Conservation (phyloP, 2,797 vertebrate genomes). For the Eleutherodactylus coqui region DNA sequence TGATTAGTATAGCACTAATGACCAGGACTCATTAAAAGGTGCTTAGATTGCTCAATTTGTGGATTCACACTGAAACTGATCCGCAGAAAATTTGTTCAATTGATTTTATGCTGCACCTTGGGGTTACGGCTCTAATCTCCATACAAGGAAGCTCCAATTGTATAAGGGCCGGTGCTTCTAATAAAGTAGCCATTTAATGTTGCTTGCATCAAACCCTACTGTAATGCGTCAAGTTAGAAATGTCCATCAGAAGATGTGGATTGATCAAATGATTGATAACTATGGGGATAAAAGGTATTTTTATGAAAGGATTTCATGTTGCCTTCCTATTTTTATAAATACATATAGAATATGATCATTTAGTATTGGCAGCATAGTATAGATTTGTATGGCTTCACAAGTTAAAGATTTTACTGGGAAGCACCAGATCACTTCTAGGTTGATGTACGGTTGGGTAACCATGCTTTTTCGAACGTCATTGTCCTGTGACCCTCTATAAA, state of each 20-base stretch:
- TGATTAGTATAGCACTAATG: no score
- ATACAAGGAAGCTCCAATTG: no score
- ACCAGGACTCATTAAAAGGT: no score
- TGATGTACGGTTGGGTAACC: background rate
- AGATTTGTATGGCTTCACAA: background rate
- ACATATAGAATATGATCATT: slow-evolving; percentile 14
- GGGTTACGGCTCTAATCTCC: no score
- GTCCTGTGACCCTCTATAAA: background rate
- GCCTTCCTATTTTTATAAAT: background rate
- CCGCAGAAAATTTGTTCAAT: no score
- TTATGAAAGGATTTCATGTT: background rate
- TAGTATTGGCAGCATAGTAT: background rate
- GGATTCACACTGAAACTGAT: no score
- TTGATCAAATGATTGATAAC: background rate
- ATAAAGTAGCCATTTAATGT: no score
- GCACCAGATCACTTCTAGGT: background rate
- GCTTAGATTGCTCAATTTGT: no score
- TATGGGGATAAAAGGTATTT: background rate
- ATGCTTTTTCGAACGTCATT: background rate
- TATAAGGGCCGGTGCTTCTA: no score
- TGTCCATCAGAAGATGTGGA: background rate
- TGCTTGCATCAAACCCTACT: background rate
- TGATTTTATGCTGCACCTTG: no score
- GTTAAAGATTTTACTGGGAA: background rate
- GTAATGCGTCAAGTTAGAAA: background rate